Evolutionary conservation across 2,888 invertebrate species (phyloP).

Genomic region (Pyrochroa serraticornis): DNA sequence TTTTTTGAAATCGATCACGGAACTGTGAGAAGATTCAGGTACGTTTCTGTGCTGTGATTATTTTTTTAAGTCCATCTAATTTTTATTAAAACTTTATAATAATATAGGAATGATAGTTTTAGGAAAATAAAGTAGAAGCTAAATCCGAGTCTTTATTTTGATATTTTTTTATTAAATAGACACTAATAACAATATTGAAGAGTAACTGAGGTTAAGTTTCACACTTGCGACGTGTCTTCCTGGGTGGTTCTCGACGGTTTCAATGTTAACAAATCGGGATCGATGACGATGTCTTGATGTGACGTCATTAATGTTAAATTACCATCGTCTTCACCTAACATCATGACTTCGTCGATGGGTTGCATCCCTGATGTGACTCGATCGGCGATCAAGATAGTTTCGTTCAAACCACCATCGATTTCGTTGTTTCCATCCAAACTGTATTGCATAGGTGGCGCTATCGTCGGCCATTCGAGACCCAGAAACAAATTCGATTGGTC

Average conservation of each 20-base stretch:
- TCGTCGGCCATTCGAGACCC: conserved; percentile 54
- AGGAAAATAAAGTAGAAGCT: too few relatives aligned
- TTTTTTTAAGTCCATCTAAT: too few relatives aligned
- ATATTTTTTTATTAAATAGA: too few relatives aligned
- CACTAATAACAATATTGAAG: too few relatives aligned
- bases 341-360: conserved; percentile 47
- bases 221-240: too few relatives aligned
- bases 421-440: conserved; percentile 11
- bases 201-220: too few relatives aligned
- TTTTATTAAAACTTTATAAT: too few relatives aligned
- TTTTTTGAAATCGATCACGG: conserved; percentile 80
- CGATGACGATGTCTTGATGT: conserved; percentile 51
- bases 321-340: conserved; percentile 43
- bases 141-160: too few relatives aligned
- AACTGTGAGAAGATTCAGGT: conserved; percentile 42
- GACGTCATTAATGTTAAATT: conserved; percentile 39
- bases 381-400: conserved; percentile 53
- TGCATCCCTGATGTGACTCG: conserved; percentile 47
- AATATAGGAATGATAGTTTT: too few relatives aligned
- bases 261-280: conserved; percentile 55
- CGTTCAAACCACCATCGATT: conserved; percentile 39
- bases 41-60: not conserved
- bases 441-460: conserved; percentile 42
- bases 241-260: conserved; percentile 45
- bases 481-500: conserved; percentile 49